These are phyloP conservation scores for Chitala chitala DNA, from an alignment of 2,113 vertebrate species.

Conservation along the genomic window DNA sequence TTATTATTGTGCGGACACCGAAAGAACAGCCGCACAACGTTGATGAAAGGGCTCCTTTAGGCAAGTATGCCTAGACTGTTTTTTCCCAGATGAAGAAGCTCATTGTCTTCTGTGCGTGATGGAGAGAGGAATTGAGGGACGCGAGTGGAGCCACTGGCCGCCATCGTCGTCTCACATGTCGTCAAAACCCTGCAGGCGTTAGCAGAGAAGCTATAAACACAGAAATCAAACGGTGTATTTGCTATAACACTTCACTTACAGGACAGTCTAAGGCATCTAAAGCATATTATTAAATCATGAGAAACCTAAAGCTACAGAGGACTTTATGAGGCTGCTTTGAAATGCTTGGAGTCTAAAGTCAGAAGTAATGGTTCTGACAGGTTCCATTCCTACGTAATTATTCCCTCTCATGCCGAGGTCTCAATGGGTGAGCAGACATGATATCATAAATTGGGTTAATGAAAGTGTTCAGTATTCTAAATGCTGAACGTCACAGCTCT, in stretches of 20 bases:
- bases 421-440: background rate
- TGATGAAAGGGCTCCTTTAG: background rate
- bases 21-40: background rate
- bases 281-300: too few species aligned
- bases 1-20: background rate
- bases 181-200: too few species aligned
- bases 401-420: background rate
- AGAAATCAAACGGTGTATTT: too few species aligned
- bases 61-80: background rate
- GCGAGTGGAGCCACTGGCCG: background rate
- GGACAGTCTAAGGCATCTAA: too few species aligned
- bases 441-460: constrained; percentile 8
- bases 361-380: too few species aligned
- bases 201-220: background rate
- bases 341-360: too few species aligned
- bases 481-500: too few species aligned
- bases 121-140: background rate
- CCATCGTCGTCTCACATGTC: background rate
- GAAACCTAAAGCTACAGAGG: too few species aligned
- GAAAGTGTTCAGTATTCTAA: background rate
- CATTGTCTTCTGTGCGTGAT: background rate
- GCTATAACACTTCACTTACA: too few species aligned
- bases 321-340: too few species aligned
- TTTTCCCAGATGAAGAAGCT: background rate
- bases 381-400: background rate